These are phyloP conservation scores for Asteroscopus sphinx DNA, from an alignment of 2,888 invertebrate genomes.

Conservation along the genomic window DNA sequence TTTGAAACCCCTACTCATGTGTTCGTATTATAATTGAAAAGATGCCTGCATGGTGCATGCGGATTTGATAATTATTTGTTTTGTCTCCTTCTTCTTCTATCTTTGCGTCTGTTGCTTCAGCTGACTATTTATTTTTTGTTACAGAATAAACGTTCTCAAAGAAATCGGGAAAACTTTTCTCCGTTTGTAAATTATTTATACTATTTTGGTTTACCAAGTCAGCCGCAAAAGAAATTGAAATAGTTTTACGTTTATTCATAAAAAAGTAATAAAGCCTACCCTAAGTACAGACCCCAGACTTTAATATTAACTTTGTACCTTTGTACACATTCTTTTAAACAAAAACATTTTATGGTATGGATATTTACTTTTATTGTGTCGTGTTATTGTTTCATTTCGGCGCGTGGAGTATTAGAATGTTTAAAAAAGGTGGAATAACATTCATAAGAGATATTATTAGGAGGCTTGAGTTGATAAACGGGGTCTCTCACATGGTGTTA, in stretches of 20 bases:
- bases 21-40: slow-evolving; percentile 58
- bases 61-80: slow-evolving; percentile 16
- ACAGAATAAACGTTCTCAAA: too few relatives aligned
- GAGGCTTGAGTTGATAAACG: slow-evolving; percentile 83
- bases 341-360: slow-evolving; percentile 6
- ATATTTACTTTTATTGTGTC: slow-evolving; percentile 34
- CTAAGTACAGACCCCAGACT: not conserved
- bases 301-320: slow-evolving; percentile 22
- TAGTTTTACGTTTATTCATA: slow-evolving; percentile 15
- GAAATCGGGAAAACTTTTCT: slow-evolving; percentile 7
- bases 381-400: slow-evolving; percentile 48
- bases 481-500: slow-evolving; percentile 78
- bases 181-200: slow-evolving; percentile 17
- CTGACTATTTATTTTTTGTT: too few relatives aligned
- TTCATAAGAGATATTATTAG: slow-evolving; percentile 74
- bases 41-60: slow-evolving; percentile 41
- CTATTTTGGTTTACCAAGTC: slow-evolving; percentile 14
- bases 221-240: slow-evolving; percentile 21
- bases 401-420: slow-evolving; percentile 42
- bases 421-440: slow-evolving; percentile 61
- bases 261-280: slow-evolving; percentile 4
- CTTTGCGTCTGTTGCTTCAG: not conserved
- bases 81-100: not conserved
- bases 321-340: slow-evolving; percentile 6
- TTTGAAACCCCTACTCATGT: slow-evolving; percentile 72